Percentiles rank a stretch among this genome's conserved stretches.
phyloP scores from a whole-genome alignment of 2,797 vertebrate genomes.

The Champsocephalus esox region DNA sequence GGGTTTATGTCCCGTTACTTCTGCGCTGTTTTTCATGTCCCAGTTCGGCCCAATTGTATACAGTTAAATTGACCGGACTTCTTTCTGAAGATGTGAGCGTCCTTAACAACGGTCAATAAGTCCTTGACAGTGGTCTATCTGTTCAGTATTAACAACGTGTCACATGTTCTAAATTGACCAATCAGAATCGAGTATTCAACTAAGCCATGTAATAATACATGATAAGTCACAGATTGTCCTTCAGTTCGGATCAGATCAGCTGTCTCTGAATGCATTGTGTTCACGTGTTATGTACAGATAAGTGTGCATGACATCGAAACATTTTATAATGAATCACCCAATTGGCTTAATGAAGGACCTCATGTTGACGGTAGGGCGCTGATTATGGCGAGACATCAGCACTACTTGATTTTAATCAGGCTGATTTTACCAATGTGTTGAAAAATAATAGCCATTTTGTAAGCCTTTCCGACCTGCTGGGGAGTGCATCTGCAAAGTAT shows the following conservation, averaged over 20 bases:
- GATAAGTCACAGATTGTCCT: neutral
- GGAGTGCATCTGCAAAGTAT: neutral
- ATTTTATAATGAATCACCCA: conserved; percentile 41
- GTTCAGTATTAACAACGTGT: too few species aligned
- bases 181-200: too few species aligned
- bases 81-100: too few species aligned
- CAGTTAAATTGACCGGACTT: too few species aligned
- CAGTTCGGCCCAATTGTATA: too few species aligned
- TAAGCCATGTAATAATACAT: conserved; percentile 10
- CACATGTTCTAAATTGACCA: too few species aligned
- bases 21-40: too few species aligned
- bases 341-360: conserved; percentile 61
- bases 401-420: conserved; percentile 36
- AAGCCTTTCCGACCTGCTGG: neutral
- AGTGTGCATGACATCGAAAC: conserved; percentile 21
- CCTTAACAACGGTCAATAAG: too few species aligned
- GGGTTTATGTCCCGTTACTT: too few species aligned
- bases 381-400: conserved; percentile 26
- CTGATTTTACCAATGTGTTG: neutral
- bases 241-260: neutral
- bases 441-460: conserved; percentile 1
- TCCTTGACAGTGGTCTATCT: too few species aligned
- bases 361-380: conserved; percentile 29
- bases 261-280: too few species aligned
- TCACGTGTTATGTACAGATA: neutral